These are phyloP conservation scores for Drosophila bocqueti DNA, from an alignment of 1,140 invertebrate species.

Conservation along the genomic window DNA sequence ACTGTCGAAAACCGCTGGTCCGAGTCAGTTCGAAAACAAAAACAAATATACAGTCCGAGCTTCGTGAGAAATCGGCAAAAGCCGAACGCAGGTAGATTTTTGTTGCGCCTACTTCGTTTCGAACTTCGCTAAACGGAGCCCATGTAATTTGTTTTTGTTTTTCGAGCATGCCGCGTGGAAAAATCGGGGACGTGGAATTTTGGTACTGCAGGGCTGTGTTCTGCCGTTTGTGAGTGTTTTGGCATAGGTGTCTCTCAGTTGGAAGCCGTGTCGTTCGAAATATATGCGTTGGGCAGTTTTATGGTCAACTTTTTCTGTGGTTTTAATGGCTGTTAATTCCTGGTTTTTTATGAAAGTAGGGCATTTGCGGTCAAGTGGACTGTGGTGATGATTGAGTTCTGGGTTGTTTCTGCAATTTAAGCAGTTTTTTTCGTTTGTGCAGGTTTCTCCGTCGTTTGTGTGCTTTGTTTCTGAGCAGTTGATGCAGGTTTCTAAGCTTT, in stretches of 20 bases:
- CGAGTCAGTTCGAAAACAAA: too few species aligned
- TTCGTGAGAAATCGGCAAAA: too few species aligned
- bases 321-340: conserved; percentile 14
- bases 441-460: neutral
- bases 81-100: too few species aligned
- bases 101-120: too few species aligned
- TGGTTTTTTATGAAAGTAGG: conserved; percentile 18
- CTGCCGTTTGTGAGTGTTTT: conserved; percentile 16
- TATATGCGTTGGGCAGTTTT: conserved; percentile 9
- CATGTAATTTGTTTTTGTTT: too few species aligned
- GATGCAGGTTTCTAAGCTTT: conserved; percentile 1
- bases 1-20: too few species aligned
- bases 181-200: too few species aligned
- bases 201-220: too few species aligned
- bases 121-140: too few species aligned
- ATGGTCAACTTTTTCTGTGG: conserved; percentile 20
- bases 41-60: too few species aligned
- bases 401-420: conserved; percentile 9
- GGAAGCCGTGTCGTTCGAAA: conserved; percentile 5
- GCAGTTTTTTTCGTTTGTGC: conserved; percentile 5
- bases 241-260: conserved; percentile 2
- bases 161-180: too few species aligned
- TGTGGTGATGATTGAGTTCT: conserved; percentile 8
- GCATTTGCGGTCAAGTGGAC: conserved; percentile 3
- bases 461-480: conserved; percentile 11